Evolutionary conservation across 1,140 invertebrate species (phyloP).

Genomic region (Augochlora pura): DNA sequence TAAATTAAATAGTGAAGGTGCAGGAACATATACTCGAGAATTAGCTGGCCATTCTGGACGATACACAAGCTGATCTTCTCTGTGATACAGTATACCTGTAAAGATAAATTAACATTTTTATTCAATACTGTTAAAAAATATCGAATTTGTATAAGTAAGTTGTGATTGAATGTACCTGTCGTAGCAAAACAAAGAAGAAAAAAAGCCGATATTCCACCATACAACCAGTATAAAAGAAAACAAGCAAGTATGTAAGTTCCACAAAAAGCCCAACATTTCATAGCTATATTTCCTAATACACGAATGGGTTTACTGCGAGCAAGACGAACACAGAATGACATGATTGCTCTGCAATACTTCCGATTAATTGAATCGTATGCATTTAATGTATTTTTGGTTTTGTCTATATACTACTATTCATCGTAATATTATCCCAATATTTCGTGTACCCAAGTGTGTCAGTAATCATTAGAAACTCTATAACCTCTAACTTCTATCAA

Average conservation of each 20-base stretch:
- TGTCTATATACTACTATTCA: background rate
- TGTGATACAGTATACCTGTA: slow-evolving; percentile 90
- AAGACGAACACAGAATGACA: slow-evolving; percentile 71
- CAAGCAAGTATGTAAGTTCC: slow-evolving; percentile 83
- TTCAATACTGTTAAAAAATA: background rate
- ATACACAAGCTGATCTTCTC: slow-evolving; percentile 92
- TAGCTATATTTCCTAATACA: slow-evolving; percentile 70
- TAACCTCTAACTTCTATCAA: slow-evolving; percentile 24
- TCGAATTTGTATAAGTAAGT: background rate
- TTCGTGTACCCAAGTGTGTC: slow-evolving; percentile 1
- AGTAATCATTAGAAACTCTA: background rate
- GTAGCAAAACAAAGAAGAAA: slow-evolving; percentile 85
- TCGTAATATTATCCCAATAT: background rate
- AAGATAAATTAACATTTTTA: slow-evolving; percentile 49
- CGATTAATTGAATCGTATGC: slow-evolving; percentile 14
- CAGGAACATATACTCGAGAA: slow-evolving; percentile 91
- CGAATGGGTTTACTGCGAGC: slow-evolving; percentile 66
- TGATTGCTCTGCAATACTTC: slow-evolving; percentile 43
- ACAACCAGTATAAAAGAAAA: slow-evolving; percentile 90
- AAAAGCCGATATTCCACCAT: slow-evolving; percentile 87
- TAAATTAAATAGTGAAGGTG: slow-evolving; percentile 90
- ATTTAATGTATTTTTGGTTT: background rate
- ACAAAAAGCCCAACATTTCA: slow-evolving; percentile 82
- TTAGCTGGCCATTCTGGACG: slow-evolving; percentile 93
- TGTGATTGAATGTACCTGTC: slow-evolving; percentile 80